phyloP scores from a whole-genome alignment of 2,113 vertebrate species.

The Lanius collurio region DNA sequence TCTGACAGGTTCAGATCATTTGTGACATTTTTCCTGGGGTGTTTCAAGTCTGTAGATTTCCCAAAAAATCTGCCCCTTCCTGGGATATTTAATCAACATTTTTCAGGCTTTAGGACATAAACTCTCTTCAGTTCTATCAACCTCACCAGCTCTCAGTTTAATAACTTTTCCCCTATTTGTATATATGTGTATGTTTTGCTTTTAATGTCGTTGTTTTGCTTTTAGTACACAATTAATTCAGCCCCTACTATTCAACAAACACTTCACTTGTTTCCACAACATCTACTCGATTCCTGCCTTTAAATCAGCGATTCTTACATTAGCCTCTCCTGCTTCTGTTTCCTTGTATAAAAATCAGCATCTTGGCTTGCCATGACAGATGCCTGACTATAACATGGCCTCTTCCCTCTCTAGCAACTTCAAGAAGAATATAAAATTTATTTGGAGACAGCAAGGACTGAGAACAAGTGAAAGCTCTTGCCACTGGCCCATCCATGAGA shows the following conservation, averaged over 20 bases:
- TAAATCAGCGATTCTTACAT: rapidly evolving
- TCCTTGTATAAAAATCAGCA: background rate
- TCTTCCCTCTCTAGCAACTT: background rate
- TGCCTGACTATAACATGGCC: background rate
- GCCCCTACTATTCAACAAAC: background rate
- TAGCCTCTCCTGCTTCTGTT: background rate
- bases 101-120: background rate
- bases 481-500: background rate
- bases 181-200: background rate
- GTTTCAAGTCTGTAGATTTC: background rate
- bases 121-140: background rate
- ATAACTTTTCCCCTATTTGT: background rate
- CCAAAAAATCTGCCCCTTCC: background rate
- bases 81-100: background rate
- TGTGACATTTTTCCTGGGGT: background rate
- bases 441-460: background rate
- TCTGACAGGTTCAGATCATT: background rate
- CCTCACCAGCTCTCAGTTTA: background rate
- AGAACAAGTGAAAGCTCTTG: background rate
- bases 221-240: background rate
- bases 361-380: background rate
- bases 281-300: background rate
- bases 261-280: background rate
- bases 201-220: background rate
- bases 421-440: background rate